Evolutionary conservation across 2,113 vertebrate species (phyloP), one percentile per base, ranked within the genome.

Genomic region (Colinus virginianus): DNA sequence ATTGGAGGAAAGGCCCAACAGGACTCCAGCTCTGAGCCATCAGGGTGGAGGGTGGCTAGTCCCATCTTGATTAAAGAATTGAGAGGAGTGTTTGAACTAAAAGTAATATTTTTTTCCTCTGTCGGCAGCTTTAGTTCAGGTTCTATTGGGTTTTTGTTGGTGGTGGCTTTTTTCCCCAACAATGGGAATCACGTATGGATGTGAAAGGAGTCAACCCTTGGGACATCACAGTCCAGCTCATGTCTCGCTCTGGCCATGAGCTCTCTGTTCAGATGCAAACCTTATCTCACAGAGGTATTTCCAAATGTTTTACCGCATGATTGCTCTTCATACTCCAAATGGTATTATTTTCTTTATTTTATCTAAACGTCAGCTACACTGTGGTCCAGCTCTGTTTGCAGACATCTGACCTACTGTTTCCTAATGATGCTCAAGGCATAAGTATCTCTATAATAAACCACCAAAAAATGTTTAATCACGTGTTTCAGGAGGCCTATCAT

Each of bases 211-310:
- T 62, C 30, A 6, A 16, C 28, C 70, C 84, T 58, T 55, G 88
- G 94, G 87, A 93, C 81, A 69, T 76, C 68, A 85, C 56, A 25
- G 49, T 18, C 74, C 83, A 74, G 83, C 78, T 91, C 74, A 67
- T 66, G 84, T 51, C 55, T 90, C 19, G 7, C 66, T 34, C 59
- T 76, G 63, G 19, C 55, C 40, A 71, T 9, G 63, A 48, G 68
- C 66, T 56, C 76, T 62, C 56, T 74, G 59, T 20, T 93, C 85
- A 92, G 68, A 61, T 43, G 9, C 14, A 30, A 68, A 25, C 40
- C 15, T 56, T 80, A 79, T 51, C 84, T 81, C 58, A 58, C 30
- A 5, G 15, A 76, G 13, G 32, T 25, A 13, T 25, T 28, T 38
- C 25, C 28, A 13, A 26, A 11, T 2, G 1, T 36, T 83, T 78